These are phyloP conservation scores for Lipotes vexillifer DNA, from an alignment of 2,113 vertebrate genomes.

Conservation along the genomic window DNA sequence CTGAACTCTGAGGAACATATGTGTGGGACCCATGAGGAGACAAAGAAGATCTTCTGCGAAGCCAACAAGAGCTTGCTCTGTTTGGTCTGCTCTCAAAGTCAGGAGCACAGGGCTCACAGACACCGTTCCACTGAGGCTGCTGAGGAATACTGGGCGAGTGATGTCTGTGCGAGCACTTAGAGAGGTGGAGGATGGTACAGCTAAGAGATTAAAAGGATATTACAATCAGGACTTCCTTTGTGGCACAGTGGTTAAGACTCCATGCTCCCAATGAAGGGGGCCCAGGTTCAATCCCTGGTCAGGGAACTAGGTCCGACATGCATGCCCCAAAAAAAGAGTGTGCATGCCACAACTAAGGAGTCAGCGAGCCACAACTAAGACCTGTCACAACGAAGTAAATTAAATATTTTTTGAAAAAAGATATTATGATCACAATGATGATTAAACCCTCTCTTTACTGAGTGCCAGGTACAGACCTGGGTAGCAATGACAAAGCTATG, in stretches of 20 bases:
- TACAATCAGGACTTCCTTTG: too few relatives aligned
- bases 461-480: not conserved
- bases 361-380: too few relatives aligned
- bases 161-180: not conserved
- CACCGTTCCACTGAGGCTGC: not conserved
- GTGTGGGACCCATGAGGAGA: not conserved
- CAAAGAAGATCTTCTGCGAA: not conserved
- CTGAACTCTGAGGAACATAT: not conserved
- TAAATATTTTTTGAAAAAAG: too few relatives aligned
- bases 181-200: too few relatives aligned
- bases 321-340: too few relatives aligned
- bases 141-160: not conserved
- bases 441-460: not conserved
- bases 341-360: too few relatives aligned
- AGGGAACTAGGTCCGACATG: too few relatives aligned
- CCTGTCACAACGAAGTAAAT: accelerated
- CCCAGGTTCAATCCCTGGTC: too few relatives aligned
- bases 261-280: too few relatives aligned
- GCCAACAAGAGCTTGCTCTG: not conserved
- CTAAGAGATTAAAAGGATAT: too few relatives aligned
- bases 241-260: too few relatives aligned
- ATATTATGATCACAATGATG: too few relatives aligned
- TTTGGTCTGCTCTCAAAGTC: not conserved
- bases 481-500: accelerated
- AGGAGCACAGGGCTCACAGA: not conserved